phyloP scores from a whole-genome alignment of 2,113 vertebrate genomes.

The Rhombomys opimus region DNA sequence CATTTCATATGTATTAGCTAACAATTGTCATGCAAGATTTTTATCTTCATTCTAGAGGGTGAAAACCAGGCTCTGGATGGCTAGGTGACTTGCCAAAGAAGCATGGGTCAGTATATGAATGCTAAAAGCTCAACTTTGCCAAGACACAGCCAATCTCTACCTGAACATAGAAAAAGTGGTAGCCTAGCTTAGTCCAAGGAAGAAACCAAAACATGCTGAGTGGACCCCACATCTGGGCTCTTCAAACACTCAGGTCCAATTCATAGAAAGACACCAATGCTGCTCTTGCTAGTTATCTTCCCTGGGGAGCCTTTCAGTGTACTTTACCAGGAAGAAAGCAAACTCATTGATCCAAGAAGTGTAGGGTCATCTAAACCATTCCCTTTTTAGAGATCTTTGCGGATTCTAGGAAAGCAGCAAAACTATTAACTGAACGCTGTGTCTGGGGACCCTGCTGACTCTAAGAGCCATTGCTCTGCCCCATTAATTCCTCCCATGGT shows the following conservation, averaged over 20 bases:
- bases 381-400: conserved; percentile 21
- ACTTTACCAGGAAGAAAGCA: conserved; percentile 27
- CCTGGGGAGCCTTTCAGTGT: background rate
- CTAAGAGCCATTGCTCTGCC: background rate
- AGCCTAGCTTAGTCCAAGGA: background rate
- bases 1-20: conserved; percentile 42
- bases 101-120: background rate
- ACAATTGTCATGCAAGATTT: conserved; percentile 33
- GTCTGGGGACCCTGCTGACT: conserved; percentile 9
- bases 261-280: background rate
- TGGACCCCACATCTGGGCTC: conserved; percentile 23
- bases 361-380: conserved; percentile 19
- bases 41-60: conserved; percentile 2
- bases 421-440: conserved; percentile 35
- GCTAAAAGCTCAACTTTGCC: conserved; percentile 45
- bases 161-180: conserved; percentile 11
- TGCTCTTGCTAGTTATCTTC: conserved; percentile 22
- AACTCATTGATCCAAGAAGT: background rate
- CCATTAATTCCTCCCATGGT: background rate
- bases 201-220: conserved; percentile 9
- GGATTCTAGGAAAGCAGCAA: conserved; percentile 52
- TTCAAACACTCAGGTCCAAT: conserved; percentile 1
- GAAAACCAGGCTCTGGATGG: conserved; percentile 32
- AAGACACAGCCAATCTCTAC: conserved; percentile 23
- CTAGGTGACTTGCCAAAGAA: conserved; percentile 34